Base-by-base conservation (phyloP, 2,888 invertebrate species). In the Rhodophaea formosa region DNA sequence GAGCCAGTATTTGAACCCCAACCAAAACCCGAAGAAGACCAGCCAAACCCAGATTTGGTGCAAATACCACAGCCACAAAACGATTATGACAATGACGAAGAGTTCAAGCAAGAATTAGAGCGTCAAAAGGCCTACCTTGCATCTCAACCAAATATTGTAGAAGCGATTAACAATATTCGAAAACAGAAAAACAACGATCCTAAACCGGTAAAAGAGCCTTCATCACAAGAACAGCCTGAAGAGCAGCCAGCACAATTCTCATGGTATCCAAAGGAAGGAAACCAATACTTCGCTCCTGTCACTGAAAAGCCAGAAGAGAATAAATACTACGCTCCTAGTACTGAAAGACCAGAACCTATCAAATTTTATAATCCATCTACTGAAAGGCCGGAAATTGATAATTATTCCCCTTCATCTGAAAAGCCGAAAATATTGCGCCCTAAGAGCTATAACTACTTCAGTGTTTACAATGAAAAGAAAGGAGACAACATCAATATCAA, bases 1-100 rank as follows among this genome's bases (percentile, higher is more conserved):
- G 59, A 64, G 56, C 60, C 67, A 12, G 61, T 70, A 45, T 59
- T 63, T 14, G 30, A 53, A 16, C 59, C 60, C 39, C 67, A 70
- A 44, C 7, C 64, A 7, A 63, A 66, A 55, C 59, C 59, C 8
- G 53, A 71, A 14, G 63, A 67, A 44, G 62, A 63, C 10, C 51
- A 70, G 51, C 62, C 59, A 16, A 59, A 59, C 39, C 42, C 52
- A 49, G 67, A 62, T 32, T 56, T 67, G 44, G 62, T 62, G 16
- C 59, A 62, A 39, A 45, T 49, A 43, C 56, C 61, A 6, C 30
- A 44, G 12, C 12, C 58, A 10, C 44, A 44, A n/a, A 16, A 39
- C 23, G 8, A 47, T 56, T 49, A 43, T 30, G 46, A 35, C 30
- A 23, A 53, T 57, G 49, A 58, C n/a, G 54, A 55, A 8, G 61